Conservation (phyloP, 2,888 invertebrate species). For the Autographa gamma region DNA sequence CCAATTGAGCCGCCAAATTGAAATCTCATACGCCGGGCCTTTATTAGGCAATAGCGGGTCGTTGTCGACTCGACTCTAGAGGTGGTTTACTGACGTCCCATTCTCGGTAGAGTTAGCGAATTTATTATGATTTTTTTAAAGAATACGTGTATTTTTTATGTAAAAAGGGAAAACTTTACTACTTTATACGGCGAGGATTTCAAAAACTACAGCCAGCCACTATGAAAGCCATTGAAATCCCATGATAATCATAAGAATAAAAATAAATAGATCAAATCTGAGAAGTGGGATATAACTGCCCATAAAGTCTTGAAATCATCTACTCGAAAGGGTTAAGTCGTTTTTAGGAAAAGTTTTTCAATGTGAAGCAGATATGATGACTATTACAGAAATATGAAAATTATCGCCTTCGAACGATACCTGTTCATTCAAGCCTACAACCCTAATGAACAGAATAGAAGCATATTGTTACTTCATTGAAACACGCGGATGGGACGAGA, state of each 20-base stretch:
- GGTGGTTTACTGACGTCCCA: conserved; percentile 65
- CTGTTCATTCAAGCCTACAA: conserved; percentile 5
- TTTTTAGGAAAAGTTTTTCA: too few species aligned
- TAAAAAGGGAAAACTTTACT: too few species aligned
- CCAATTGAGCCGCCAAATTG: conserved; percentile 71
- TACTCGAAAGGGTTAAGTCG: too few species aligned
- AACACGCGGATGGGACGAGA: too few species aligned
- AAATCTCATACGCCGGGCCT: conserved; percentile 75
- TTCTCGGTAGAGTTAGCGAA: conserved; percentile 55
- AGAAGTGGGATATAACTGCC: too few species aligned
- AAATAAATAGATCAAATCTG: too few species aligned
- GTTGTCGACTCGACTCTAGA: conserved; percentile 65
- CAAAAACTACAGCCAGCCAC: too few species aligned
- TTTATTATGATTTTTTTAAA: conserved; percentile 17
- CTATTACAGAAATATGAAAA: neutral
- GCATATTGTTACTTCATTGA: conserved; percentile 28
- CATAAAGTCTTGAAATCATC: too few species aligned
- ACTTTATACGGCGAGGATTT: too few species aligned
- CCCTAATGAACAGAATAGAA: conserved; percentile 27
- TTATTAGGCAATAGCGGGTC: conserved; percentile 79
- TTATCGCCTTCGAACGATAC: neutral
- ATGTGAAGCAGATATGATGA: too few species aligned
- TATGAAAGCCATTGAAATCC: too few species aligned
- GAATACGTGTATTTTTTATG: neutral
- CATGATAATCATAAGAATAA: too few species aligned